Percentiles rank a stretch among this genome's conserved stretches.
These are phyloP conservation scores for Sebastes variabilis DNA, from an alignment of 2,797 vertebrate genomes.

Conservation along the genomic window DNA sequence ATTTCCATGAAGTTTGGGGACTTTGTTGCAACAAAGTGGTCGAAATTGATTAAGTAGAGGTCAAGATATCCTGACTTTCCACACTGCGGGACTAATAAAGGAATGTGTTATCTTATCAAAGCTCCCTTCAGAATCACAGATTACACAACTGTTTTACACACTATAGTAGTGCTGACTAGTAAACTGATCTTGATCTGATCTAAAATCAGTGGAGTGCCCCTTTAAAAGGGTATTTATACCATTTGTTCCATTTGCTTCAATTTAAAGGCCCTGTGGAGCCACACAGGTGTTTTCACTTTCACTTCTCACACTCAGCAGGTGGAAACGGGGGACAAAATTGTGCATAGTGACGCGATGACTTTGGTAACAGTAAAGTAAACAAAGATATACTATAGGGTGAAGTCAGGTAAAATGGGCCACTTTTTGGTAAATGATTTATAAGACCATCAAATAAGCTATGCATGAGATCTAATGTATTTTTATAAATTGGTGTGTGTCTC, in stretches of 20 bases:
- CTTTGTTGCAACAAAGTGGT: too few relatives aligned
- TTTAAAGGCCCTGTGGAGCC: neutral
- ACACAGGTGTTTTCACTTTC: neutral
- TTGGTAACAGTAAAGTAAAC: neutral
- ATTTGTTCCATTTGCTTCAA: neutral
- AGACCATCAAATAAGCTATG: too few relatives aligned
- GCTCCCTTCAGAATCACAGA: neutral
- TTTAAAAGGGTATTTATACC: neutral
- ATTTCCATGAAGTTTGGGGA: too few relatives aligned
- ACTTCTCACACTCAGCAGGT: neutral
- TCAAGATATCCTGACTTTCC: neutral
- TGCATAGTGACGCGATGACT: neutral
- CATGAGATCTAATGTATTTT: too few relatives aligned
- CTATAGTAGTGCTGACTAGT: neutral
- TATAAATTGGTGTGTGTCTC: too few relatives aligned
- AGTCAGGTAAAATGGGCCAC: too few relatives aligned
- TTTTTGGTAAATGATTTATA: too few relatives aligned
- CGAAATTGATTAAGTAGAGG: neutral
- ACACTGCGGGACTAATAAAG: too few relatives aligned
- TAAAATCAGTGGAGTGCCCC: neutral
- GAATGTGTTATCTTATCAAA: too few relatives aligned
- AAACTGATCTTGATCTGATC: neutral
- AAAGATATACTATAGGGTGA: too few relatives aligned
- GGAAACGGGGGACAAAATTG: neutral
- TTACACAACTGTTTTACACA: neutral